Conservation (phyloP, 1,140 invertebrate species). For the Drosophila serrata region DNA sequence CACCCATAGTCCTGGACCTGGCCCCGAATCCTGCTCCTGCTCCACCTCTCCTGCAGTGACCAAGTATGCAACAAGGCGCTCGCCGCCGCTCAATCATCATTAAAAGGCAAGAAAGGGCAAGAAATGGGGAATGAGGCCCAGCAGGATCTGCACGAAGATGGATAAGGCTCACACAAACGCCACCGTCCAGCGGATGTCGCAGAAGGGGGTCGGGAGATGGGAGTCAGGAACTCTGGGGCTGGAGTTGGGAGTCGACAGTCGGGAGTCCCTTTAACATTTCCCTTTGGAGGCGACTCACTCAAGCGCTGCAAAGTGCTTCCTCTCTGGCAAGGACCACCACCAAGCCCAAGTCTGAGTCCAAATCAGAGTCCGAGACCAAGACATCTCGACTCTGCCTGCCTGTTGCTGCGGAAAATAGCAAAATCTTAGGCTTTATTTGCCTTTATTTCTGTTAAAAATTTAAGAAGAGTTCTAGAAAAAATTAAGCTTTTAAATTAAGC, state of each 20-base stretch:
- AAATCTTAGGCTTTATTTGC: background rate
- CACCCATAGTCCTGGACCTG: background rate
- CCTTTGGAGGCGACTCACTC: slow-evolving; percentile 65
- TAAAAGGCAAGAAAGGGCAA: slow-evolving; percentile 43
- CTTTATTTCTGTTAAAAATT: no score
- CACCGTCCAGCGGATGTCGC: background rate
- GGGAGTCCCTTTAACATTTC: slow-evolving; percentile 53
- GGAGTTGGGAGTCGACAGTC: slow-evolving; percentile 33
- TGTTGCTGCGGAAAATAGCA: background rate
- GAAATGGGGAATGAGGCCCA: background rate
- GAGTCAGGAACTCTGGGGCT: background rate
- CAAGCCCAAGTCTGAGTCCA: slow-evolving; percentile 11
- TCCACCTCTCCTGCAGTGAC: slow-evolving; percentile 55
- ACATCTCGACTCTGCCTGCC: background rate
- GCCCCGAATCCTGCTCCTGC: background rate
- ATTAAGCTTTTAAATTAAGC: no score
- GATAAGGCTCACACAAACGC: slow-evolving; percentile 8
- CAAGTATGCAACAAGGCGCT: slow-evolving; percentile 72
- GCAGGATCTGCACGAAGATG: slow-evolving; percentile 9
- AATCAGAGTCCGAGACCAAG: background rate
- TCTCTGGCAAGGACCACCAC: slow-evolving; percentile 29
- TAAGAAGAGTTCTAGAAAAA: no score
- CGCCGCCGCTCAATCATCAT: slow-evolving; percentile 74
- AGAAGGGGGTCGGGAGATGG: no score
- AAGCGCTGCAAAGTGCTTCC: slow-evolving; percentile 79